These are phyloP conservation scores for Diaphora mendica DNA, from an alignment of 2,888 invertebrate genomes.

Conservation along the genomic window DNA sequence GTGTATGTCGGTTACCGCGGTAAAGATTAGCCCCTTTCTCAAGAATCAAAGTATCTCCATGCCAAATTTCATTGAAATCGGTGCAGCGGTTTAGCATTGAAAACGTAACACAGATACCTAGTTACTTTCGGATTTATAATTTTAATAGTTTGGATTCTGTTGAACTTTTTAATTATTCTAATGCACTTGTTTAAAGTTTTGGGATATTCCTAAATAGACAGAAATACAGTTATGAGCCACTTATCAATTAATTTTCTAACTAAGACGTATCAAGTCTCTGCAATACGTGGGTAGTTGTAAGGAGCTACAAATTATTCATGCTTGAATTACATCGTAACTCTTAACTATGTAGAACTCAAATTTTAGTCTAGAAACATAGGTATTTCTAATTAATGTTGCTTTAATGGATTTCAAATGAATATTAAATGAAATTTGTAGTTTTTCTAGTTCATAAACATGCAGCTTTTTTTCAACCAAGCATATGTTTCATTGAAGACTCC, in stretches of 20 bases:
- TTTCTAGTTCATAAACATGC: not conserved
- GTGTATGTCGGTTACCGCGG: too few species aligned
- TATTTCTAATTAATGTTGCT: conserved; percentile 2
- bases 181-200: not conserved
- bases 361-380: conserved; percentile 2
- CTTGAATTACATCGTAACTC: conserved; percentile 17
- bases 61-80: too few species aligned
- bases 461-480: too few species aligned
- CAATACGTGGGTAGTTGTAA: not conserved
- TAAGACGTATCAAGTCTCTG: not conserved
- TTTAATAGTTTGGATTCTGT: not conserved
- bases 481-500: not conserved
- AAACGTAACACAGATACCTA: too few species aligned
- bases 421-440: too few species aligned
- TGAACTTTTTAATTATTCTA: not conserved
- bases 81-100: too few species aligned
- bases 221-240: not conserved
- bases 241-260: conserved; percentile 10
- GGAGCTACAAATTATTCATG: conserved; percentile 23
- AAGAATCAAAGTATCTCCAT: too few species aligned
- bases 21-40: too few species aligned
- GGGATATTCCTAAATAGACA: not conserved
- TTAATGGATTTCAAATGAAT: not conserved
- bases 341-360: conserved; percentile 10
- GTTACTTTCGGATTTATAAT: too few species aligned